Evolutionary conservation across 2,113 vertebrate species (phyloP).

Genomic region (Cryptomyrus ogoouensis): DNA sequence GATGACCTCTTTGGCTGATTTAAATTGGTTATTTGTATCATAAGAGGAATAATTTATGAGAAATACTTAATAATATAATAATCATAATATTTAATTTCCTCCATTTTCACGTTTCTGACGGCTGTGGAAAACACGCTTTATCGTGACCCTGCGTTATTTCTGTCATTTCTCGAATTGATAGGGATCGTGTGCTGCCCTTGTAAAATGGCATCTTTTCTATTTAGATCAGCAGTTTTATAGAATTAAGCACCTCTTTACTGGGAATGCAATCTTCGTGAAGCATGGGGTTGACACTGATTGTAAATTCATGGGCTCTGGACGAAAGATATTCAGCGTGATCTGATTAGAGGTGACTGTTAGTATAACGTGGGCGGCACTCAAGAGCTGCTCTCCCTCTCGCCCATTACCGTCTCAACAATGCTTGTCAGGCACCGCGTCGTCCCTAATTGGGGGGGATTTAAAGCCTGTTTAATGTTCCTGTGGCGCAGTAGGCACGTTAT

Average conservation of each 20-base stretch:
- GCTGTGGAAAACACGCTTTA: not conserved
- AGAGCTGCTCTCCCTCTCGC: conserved; percentile 40
- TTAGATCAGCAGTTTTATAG: not conserved
- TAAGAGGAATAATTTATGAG: not conserved
- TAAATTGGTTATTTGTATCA: not conserved
- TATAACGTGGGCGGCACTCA: conserved; percentile 45
- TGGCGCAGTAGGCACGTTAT: not conserved
- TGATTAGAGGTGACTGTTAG: conserved; percentile 55
- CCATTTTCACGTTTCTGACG: not conserved
- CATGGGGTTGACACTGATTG: conserved; percentile 53
- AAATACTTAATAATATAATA: not conserved
- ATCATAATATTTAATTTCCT: not conserved
- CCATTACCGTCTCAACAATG: conserved; percentile 34
- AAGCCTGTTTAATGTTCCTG: conserved; percentile 4
- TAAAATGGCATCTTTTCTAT: not conserved
- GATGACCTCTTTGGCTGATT: not conserved
- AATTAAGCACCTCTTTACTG: conserved; percentile 31
- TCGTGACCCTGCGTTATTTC: not conserved
- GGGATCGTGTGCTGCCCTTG: not conserved
- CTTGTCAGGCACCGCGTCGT: conserved; percentile 25
- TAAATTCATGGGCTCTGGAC: conserved; percentile 51
- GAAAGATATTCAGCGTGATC: conserved; percentile 51
- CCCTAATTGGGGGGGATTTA: conserved; percentile 26
- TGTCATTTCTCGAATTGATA: not conserved
- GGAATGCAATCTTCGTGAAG: conserved; percentile 50